Base-by-base conservation (phyloP, 2,888 invertebrate genomes). In the Catocala fraxini region DNA sequence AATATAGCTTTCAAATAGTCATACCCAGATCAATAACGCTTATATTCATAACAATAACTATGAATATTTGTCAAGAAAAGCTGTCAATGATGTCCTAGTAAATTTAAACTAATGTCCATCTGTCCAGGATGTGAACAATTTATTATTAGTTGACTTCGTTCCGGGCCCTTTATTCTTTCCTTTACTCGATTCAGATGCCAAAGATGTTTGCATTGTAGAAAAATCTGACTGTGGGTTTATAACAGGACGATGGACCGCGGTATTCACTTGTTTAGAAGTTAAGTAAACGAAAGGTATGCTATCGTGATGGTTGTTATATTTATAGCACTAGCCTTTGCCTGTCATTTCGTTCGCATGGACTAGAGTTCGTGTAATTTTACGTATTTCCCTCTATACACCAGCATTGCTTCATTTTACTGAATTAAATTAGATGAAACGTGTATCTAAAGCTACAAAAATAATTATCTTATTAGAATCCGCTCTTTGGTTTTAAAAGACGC, bases 91-190 rank as follows among this genome's bases (percentile, higher is more conserved):
- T 66, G 73, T 75, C 70, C 68, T 77, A 82, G 81, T 82, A 77
- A 79, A 85, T 81, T 80, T 68, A 83, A 83, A 87, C 76, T 80
- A 83, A 86, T 85, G 79, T 78, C 70, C 70, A 65, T 68, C 72
- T 62, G 72, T 73, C 71, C 73, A 71, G 89, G 90, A 89, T 84
- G 88, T 79, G 65, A 79, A 73, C 88, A 89, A 89, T 90, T 89
- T 85, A 81, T 77, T 74, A 76, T 73, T 73, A 61, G 65, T 74
- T 70, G 58, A 42, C 51, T 59, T 58, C 56, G 43, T 15, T 35
- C 47, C 9, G 6, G 54, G 59, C 59, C 71, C 68, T 70, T 71
- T 52, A 56, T 64, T 57, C 34, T 57, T 73, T 70, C 58, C 58
- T 61, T 66, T 51, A 65, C 33, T 59, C 43, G 51, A 51, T 35